Conservation (phyloP, 2,888 invertebrate species). For the Galeruca laticollis region DNA sequence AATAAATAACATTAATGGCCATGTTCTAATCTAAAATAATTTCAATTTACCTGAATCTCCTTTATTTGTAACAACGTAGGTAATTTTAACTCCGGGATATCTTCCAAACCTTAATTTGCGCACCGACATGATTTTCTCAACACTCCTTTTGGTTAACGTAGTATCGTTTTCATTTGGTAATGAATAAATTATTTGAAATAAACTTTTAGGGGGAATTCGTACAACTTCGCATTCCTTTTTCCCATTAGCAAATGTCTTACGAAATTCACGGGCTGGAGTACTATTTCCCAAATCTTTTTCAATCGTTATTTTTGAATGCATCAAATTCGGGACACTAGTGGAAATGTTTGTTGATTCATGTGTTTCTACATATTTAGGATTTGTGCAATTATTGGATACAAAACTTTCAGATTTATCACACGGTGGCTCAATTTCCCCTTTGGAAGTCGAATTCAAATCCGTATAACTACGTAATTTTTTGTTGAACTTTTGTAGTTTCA, state of each 20-base stretch:
- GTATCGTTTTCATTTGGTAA: background rate
- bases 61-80: conserved; percentile 8
- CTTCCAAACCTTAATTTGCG: background rate
- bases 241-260: background rate
- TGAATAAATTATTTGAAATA: background rate
- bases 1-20: too few species aligned
- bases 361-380: background rate
- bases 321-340: too few species aligned
- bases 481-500: background rate
- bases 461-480: background rate
- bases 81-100: conserved; percentile 2
- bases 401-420: too few species aligned
- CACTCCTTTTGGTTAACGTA: background rate
- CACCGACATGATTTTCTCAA: background rate
- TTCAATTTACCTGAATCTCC: background rate
- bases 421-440: too few species aligned
- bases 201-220: background rate
- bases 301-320: background rate
- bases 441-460: too few species aligned
- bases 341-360: background rate
- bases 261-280: background rate
- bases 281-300: conserved; percentile 14
- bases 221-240: conserved; percentile 1
- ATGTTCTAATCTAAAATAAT: background rate
- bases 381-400: background rate